Evolutionary conservation across 2,888 invertebrate species (phyloP), one percentile per base, ranked within the genome.

Genomic region (Morpho helenor): DNA sequence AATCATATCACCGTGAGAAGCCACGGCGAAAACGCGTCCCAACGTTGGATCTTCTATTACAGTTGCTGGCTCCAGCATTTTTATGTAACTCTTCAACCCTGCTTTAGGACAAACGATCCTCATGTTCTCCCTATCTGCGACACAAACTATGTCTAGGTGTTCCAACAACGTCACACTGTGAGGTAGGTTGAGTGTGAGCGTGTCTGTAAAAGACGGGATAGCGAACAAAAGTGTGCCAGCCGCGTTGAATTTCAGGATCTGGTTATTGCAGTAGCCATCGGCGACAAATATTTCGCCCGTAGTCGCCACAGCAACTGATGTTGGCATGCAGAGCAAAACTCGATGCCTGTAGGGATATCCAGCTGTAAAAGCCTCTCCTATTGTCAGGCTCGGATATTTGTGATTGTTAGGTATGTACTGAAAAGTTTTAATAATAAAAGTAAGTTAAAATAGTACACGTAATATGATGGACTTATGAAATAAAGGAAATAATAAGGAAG

Each of bases 81-180:
- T 92, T 45, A 92, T 87, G 10, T 93, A 92, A 46, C 93, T 93
- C 70, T 93, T 93, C 42, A 96, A 84, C n/a, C 96, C 97, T 53
- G 97, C 96, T 68, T 96, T 93, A 60, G 97, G 96, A 79, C 98
- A 98, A 7, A 97, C 95, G 10, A 99, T 96, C 56, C 99, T 92
- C 92, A 95, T 95, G 75, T 99, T 98, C 82, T 99, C 99, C 65
- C 99, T 92, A 84, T 99, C 99, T 39, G 99, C 99, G 47, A 98
- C 96, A 83, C 99, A 99, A 4, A 99, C 87, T 8, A 96, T 86
- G 72, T 98, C 96, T 76, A 95, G 91, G 59, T 96, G 94, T 75
- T 98, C 98, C 58, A 98, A 91, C 53, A 99, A 87, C 0, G 98
- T 95, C 48, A 99, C 86, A 57, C 96, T 95, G 81, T 99, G 99